phyloP scores from a whole-genome alignment of 2,113 vertebrate genomes.

The Sander lucioperca region DNA sequence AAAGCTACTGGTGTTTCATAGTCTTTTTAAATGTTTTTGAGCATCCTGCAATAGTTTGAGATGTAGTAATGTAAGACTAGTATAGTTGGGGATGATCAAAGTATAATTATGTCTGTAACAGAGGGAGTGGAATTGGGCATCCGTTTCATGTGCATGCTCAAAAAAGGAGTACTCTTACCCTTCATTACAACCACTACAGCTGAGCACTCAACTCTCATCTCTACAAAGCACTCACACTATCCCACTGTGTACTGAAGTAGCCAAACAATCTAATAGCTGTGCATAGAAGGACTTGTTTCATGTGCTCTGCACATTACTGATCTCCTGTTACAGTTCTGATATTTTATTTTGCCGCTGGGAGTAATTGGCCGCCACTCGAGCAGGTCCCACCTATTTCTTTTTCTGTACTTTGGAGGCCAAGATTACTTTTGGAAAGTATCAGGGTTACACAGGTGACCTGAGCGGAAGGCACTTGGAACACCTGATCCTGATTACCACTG shows the following conservation, averaged over 20 bases:
- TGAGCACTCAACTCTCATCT: slow-evolving; percentile 36
- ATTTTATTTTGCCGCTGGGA: not conserved
- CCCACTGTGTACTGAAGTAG: slow-evolving; percentile 48
- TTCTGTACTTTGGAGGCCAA: not conserved
- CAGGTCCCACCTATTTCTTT: not conserved
- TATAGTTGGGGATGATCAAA: not conserved
- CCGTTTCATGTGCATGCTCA: slow-evolving; percentile 7
- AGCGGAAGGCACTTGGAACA: slow-evolving; percentile 58
- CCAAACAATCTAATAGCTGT: slow-evolving; percentile 33
- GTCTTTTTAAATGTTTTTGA: not conserved
- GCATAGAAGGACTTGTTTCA: slow-evolving; percentile 15
- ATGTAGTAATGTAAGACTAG: not conserved
- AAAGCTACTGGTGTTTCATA: not conserved
- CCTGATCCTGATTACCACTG: slow-evolving; percentile 61
- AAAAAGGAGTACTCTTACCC: slow-evolving; percentile 24
- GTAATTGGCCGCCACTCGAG: not conserved
- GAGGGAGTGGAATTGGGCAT: not conserved
- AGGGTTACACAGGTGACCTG: slow-evolving; percentile 55
- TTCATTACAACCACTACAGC: slow-evolving; percentile 32
- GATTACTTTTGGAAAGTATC: slow-evolving; percentile 10
- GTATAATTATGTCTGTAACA: not conserved
- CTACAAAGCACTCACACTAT: slow-evolving; percentile 28
- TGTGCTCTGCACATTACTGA: not conserved
- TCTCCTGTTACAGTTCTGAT: not conserved
- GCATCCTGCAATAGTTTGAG: not conserved